Base-by-base conservation (phyloP, 2,888 invertebrate species). In the Polydrusus tereticollis region DNA sequence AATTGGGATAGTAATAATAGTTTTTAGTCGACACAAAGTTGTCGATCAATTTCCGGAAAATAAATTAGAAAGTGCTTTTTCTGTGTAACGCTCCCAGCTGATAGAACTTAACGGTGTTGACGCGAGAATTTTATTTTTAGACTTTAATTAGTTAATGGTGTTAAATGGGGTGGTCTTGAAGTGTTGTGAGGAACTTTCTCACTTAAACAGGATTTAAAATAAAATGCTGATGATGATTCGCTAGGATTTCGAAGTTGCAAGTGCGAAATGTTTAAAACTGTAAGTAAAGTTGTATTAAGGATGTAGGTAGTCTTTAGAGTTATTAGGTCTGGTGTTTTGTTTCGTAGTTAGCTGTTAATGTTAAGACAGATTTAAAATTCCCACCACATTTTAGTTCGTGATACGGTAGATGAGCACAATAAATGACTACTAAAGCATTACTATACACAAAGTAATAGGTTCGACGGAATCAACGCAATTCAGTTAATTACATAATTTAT, bases 261-360 rank as follows among this genome's bases (percentile, higher is more conserved):
- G 23, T 29, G 12, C 62, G 21, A 43, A 26, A 71, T 71, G 71
- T 71, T 71, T 71, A 71, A 71, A 71, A 71, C 71, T 18, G 71
- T 71, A 66, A 50, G 71, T 66, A 47, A n/a, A n/a, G n/a, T 36
- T 12, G 16, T 43, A 23, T 36, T 18, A 18, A 45, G 20, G 7
- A 8, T 43, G 16, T 45, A 10, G 20, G 10, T 45, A 20, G 16
- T 43, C 18, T 43, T 14, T 43, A 18, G 5, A 45, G 18, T 21
- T 62, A 45, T 2, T 50, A 21, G 1, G 21, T 21, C 26, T 52
- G 29, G 29, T 6, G 6, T 52, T 52, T 6, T 3, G 8, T 23
- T 29, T 14, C 1, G 29, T 26, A 52, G 20, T 50, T 43, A 43
- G 43, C 43, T 16, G 14, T 43, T 18, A 6, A 43, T 43, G 14